phyloP scores from a whole-genome alignment of 2,113 vertebrate species.

The Pyrgilauda ruficollis region DNA sequence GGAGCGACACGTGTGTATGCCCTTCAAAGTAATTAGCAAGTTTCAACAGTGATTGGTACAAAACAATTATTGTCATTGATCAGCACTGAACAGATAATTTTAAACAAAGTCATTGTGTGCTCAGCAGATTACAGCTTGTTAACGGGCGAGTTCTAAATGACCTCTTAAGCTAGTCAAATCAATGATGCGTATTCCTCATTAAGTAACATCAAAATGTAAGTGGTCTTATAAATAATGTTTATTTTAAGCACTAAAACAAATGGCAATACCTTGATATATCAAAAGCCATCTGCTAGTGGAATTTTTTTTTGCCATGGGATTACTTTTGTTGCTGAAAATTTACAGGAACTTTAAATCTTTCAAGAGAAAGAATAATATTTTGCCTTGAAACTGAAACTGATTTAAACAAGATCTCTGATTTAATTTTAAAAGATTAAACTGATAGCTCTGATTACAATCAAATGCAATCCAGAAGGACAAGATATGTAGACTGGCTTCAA shows the following conservation, averaged over 20 bases:
- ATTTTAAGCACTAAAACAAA: constrained; percentile 90
- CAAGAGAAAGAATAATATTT: background rate
- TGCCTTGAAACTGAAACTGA: background rate
- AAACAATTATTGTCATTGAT: constrained; percentile 99
- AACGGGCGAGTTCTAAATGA: constrained; percentile 91
- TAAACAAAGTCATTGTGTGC: constrained; percentile 97
- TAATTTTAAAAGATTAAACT: background rate
- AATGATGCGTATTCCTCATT: constrained; percentile 95
- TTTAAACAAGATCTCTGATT: background rate
- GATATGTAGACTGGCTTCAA: background rate
- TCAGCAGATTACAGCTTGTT: constrained; percentile 89
- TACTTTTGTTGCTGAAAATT: constrained; percentile 58
- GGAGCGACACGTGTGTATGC: constrained; percentile 72
- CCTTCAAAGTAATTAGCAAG: constrained; percentile 96
- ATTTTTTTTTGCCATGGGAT: constrained; percentile 25
- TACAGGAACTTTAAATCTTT: constrained; percentile 37
- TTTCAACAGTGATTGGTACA: constrained; percentile 91
- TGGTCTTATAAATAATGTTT: constrained; percentile 96
- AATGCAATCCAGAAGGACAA: background rate
- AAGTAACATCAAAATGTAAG: constrained; percentile 93
- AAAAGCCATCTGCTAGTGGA: constrained; percentile 75
- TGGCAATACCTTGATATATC: constrained; percentile 80
- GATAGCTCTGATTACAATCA: background rate
- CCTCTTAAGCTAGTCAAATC: constrained; percentile 98
- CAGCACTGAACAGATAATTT: constrained; percentile 95